phyloP scores from a whole-genome alignment of 2,797 vertebrate species.

The Micromesistius poutassou region DNA sequence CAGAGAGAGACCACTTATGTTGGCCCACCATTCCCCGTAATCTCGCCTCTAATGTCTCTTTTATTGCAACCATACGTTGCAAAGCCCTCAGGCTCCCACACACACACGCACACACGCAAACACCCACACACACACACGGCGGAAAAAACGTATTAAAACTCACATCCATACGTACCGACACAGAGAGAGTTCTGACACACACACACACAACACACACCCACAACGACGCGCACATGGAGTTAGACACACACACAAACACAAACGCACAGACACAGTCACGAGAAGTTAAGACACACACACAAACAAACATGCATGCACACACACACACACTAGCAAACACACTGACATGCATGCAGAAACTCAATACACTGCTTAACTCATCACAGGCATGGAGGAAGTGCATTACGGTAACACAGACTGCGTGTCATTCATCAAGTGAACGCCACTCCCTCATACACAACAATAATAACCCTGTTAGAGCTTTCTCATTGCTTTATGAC shows the following conservation, averaged over 20 bases:
- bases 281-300: background rate
- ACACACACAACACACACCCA: slow-evolving; percentile 1
- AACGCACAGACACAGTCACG: background rate
- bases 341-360: slow-evolving; percentile 12
- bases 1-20: slow-evolving; percentile 51
- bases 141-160: background rate
- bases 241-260: background rate
- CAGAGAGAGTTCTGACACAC: background rate
- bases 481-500: slow-evolving; percentile 53
- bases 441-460: slow-evolving; percentile 48
- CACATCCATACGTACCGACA: background rate
- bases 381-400: slow-evolving; percentile 32
- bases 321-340: background rate
- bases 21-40: slow-evolving; percentile 61
- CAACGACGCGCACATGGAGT: slow-evolving; percentile 6
- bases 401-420: slow-evolving; percentile 40
- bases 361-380: slow-evolving; percentile 1
- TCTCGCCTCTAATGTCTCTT: slow-evolving; percentile 72
- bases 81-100: slow-evolving; percentile 56
- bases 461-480: slow-evolving; percentile 57
- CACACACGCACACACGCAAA: slow-evolving; percentile 30
- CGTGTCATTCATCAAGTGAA: slow-evolving; percentile 51
- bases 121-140: slow-evolving; percentile 2
- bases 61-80: slow-evolving; percentile 70
- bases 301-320: slow-evolving; percentile 6